These are phyloP conservation scores for Melanostoma scalare DNA, from an alignment of 2,888 invertebrate genomes.

Conservation along the genomic window DNA sequence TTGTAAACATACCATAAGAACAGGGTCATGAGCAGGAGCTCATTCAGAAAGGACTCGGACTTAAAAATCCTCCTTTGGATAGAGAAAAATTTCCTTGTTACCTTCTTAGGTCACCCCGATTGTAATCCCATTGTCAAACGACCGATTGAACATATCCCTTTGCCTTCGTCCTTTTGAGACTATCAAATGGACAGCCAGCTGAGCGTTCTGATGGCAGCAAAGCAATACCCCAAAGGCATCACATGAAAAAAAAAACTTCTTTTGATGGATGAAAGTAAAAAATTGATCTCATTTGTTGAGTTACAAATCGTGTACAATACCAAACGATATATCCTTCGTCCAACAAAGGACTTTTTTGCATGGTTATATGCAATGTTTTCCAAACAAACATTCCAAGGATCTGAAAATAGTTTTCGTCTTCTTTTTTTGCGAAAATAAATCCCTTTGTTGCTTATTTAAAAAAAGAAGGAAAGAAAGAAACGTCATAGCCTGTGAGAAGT, in stretches of 20 bases:
- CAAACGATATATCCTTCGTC: slow-evolving; percentile 39
- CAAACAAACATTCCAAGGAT: slow-evolving; percentile 60
- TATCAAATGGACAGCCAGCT: slow-evolving; percentile 56
- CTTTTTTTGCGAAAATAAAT: slow-evolving; percentile 14
- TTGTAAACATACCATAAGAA: slow-evolving; percentile 60
- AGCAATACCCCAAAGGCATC: slow-evolving; percentile 18
- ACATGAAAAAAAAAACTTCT: slow-evolving; percentile 6
- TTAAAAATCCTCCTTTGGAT: slow-evolving; percentile 45
- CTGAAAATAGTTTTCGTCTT: neutral
- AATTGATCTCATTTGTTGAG: slow-evolving; percentile 71
- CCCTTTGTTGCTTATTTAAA: slow-evolving; percentile 32
- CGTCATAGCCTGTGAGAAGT: slow-evolving; percentile 45
- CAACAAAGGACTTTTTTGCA: slow-evolving; percentile 48
- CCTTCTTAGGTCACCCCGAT: slow-evolving; percentile 44
- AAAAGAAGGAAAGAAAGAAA: slow-evolving; percentile 10
- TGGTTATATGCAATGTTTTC: slow-evolving; percentile 65
- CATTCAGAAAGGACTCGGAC: slow-evolving; percentile 19
- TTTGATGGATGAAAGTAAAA: slow-evolving; percentile 72
- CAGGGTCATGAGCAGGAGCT: neutral
- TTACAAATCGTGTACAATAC: slow-evolving; percentile 64
- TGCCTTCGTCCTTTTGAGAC: slow-evolving; percentile 9
- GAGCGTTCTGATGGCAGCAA: slow-evolving; percentile 21
- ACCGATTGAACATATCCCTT: slow-evolving; percentile 63
- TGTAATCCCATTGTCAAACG: slow-evolving; percentile 57
- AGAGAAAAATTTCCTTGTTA: slow-evolving; percentile 18